Percentiles rank a stretch among this genome's conserved stretches.
phyloP scores from a whole-genome alignment of 2,888 invertebrate genomes.

The Mylabris sibirica region DNA sequence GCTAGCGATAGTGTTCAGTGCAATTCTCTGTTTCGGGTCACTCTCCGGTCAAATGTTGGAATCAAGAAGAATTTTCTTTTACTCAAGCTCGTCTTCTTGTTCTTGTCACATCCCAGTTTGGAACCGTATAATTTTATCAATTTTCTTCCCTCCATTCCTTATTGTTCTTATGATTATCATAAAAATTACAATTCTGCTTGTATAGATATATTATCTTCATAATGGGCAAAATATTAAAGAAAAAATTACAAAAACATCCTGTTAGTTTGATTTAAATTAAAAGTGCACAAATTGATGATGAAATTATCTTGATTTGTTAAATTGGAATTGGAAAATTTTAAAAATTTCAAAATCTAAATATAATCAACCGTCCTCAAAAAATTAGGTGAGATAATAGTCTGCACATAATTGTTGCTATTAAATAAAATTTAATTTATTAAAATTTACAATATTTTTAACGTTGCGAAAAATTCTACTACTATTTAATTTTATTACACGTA shows the following conservation, averaged over 20 bases:
- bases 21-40: constrained; percentile 43
- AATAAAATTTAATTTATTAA: neutral
- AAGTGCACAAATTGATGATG: neutral
- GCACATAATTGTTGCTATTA: neutral
- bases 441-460: neutral
- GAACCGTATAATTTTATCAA: neutral
- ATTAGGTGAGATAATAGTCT: neutral
- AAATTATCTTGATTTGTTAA: neutral
- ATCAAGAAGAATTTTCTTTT: neutral
- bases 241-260: no score
- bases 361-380: neutral
- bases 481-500: no score
- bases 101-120: neutral
- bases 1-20: constrained; percentile 49
- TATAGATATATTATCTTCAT: no score
- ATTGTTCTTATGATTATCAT: neutral
- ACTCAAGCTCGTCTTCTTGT: neutral
- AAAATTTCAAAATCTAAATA: no score
- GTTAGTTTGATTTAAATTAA: neutral
- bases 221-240: no score
- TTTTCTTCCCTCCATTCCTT: neutral
- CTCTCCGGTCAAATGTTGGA: constrained; percentile 39
- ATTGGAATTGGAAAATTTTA: neutral
- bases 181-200: no score
- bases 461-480: neutral